Evolutionary conservation across 1,140 invertebrate genomes (phyloP).

Genomic region (Conus ventricosus): DNA sequence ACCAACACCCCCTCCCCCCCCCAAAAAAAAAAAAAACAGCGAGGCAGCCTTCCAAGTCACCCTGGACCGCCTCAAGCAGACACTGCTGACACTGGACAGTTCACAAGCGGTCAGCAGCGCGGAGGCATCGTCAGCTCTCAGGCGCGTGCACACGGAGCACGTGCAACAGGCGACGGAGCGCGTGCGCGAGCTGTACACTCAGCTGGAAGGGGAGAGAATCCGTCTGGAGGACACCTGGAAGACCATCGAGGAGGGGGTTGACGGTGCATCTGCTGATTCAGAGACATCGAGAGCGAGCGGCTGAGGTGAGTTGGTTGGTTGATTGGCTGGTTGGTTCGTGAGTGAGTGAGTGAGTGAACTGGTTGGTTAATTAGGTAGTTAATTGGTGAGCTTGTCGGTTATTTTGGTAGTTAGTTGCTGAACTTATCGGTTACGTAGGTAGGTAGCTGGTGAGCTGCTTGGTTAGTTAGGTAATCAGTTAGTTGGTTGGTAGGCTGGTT

Average conservation of each 20-base stretch:
- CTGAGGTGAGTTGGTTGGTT: conserved; percentile 32
- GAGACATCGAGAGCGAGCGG: conserved; percentile 44
- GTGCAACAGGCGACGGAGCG: conserved; percentile 8
- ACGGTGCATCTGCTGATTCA: conserved; percentile 38
- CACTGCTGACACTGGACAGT: conserved; percentile 42
- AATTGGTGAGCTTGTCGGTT: too few relatives aligned
- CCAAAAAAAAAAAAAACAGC: conserved; percentile 16
- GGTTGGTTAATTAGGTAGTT: too few relatives aligned
- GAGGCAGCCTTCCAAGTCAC: conserved; percentile 30
- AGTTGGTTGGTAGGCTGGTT: too few relatives aligned
- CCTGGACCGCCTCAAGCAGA: conserved; percentile 48
- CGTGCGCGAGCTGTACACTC: conserved; percentile 28
- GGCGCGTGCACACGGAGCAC: conserved; percentile 28
- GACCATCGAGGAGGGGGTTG: conserved; percentile 36
- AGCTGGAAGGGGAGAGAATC: conserved; percentile 27
- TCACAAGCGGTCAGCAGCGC: neutral
- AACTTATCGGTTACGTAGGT: too few relatives aligned
- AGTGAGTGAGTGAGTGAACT: too few relatives aligned
- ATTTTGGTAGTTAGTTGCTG: too few relatives aligned
- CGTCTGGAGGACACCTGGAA: conserved; percentile 42
- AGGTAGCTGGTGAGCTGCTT: too few relatives aligned
- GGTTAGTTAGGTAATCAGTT: too few relatives aligned
- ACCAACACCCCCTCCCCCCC: too few relatives aligned
- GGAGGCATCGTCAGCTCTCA: neutral
- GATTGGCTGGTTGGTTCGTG: neutral